Evolutionary conservation across 2,113 vertebrate species (phyloP).

Genomic region (Malurus melanocephalus): DNA sequence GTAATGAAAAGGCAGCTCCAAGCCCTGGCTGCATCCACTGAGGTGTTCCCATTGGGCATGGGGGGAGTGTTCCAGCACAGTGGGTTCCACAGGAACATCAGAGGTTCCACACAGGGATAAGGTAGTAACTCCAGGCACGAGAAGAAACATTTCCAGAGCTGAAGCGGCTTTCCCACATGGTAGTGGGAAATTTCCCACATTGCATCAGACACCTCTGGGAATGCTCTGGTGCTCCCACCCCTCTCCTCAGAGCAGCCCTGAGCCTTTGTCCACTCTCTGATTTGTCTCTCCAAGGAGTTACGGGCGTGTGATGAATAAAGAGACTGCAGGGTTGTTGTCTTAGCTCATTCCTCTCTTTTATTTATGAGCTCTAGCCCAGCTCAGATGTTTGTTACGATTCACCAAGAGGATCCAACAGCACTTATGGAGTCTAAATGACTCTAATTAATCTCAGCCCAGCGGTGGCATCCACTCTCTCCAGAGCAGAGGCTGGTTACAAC

Average conservation of each 20-base stretch:
- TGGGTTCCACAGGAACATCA: background rate
- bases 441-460: background rate
- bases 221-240: background rate
- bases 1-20: background rate
- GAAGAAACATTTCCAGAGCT: background rate
- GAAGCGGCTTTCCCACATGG: fast-evolving
- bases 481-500: background rate
- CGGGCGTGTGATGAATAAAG: background rate
- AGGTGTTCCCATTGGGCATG: background rate
- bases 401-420: background rate
- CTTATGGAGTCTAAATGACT: background rate
- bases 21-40: background rate
- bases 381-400: background rate
- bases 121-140: background rate
- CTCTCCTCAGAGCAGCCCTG: background rate
- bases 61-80: background rate
- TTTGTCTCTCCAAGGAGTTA: background rate
- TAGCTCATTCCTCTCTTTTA: background rate
- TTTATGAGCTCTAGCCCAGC: background rate
- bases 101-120: fast-evolving
- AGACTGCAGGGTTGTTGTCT: background rate
- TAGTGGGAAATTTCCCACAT: background rate
- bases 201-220: background rate
- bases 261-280: background rate
- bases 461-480: background rate